phyloP scores from a whole-genome alignment of 1,140 invertebrate genomes.

The Zaprionus davidi region DNA sequence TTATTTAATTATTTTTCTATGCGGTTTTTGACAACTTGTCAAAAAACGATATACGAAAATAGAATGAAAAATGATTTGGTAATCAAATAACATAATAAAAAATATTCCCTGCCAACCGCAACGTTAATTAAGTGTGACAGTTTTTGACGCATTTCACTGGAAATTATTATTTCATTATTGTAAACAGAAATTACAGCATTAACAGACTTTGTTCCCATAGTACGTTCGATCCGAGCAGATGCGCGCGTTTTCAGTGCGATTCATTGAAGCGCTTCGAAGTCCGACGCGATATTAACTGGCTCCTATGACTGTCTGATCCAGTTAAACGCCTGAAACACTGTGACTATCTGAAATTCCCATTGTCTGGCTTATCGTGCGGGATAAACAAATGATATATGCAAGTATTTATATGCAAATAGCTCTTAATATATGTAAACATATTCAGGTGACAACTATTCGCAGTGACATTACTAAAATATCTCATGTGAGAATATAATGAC shows the following conservation, averaged over 20 bases:
- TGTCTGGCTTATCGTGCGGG: neutral
- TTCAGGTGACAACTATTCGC: neutral
- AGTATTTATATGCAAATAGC: neutral
- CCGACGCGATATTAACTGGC: neutral
- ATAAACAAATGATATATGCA: constrained; percentile 5
- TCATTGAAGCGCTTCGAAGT: neutral
- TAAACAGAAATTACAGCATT: neutral
- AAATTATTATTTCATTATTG: constrained; percentile 5
- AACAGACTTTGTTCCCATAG: neutral
- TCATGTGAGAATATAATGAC: neutral
- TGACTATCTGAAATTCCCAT: neutral
- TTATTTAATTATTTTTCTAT: constrained; percentile 42
- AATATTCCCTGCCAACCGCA: constrained; percentile 11
- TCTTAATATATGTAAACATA: constrained; percentile 4
- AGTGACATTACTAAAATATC: constrained; percentile 5
- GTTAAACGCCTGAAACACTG: neutral
- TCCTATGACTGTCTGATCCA: neutral
- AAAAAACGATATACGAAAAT: constrained; percentile 15
- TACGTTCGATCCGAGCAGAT: neutral
- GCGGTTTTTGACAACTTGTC: constrained; percentile 27
- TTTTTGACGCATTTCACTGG: constrained; percentile 1
- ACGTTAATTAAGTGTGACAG: neutral
- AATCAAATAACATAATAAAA: neutral
- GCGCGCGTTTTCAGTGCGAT: neutral
- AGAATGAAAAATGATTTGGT: neutral